A percentile compares a stretch with the other conserved stretches of the same genome.
Evolutionary conservation across 2,797 vertebrate species (phyloP).

Genomic region (Falco novaeseelandiae): DNA sequence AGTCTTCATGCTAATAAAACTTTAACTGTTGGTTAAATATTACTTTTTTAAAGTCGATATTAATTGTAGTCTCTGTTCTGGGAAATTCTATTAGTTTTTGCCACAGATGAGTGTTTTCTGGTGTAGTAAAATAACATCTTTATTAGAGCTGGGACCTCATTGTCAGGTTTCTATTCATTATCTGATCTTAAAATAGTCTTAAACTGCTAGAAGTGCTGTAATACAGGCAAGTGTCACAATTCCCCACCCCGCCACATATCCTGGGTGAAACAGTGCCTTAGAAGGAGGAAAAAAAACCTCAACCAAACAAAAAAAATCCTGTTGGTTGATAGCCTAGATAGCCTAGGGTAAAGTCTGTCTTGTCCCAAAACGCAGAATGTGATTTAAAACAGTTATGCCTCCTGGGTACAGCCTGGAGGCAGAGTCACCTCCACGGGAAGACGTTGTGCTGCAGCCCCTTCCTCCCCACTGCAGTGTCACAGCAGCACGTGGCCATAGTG

Average conservation of each 20-base stretch:
- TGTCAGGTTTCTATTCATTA: constrained; percentile 11
- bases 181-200: constrained; percentile 37
- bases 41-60: background rate
- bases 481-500: background rate
- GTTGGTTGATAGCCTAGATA: background rate
- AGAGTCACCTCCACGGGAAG: background rate
- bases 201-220: background rate
- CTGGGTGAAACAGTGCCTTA: background rate
- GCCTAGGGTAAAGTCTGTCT: background rate
- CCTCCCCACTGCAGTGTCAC: background rate
- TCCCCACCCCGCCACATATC: background rate
- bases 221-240: background rate
- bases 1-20: background rate
- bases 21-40: background rate
- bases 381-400: background rate
- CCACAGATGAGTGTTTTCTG: constrained; percentile 29
- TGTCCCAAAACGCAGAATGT: background rate
- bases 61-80: background rate
- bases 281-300: background rate
- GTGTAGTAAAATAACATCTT: constrained; percentile 25
- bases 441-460: background rate
- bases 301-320: background rate
- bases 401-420: background rate
- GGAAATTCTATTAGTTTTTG: background rate
- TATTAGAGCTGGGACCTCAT: constrained; percentile 20